A percentile compares a stretch with the other conserved stretches of the same genome.
Conservation (phyloP, 2,888 invertebrate species). For the Drosophila differens region DNA sequence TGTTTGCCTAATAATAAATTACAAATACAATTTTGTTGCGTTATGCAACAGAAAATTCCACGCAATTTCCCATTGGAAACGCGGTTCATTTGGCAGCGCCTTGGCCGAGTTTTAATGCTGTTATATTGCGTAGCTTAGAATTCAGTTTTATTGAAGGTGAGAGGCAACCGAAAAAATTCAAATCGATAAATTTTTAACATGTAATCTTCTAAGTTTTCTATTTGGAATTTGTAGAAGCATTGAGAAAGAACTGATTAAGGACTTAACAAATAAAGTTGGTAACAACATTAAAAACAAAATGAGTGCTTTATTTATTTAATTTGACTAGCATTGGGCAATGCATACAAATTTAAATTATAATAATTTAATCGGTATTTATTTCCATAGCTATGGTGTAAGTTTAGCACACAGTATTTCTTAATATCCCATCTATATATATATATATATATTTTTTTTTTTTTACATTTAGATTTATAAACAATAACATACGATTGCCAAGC, state of each 20-base stretch:
- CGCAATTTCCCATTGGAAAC: conserved; percentile 14
- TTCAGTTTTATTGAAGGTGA: conserved; percentile 75
- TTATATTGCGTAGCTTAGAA: conserved; percentile 40
- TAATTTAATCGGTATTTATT: not conserved
- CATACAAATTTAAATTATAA: not conserved
- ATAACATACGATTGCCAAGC: no score
- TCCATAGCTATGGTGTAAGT: not conserved
- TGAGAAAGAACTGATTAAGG: conserved; percentile 84
- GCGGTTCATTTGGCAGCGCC: conserved; percentile 40
- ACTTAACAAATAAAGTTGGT: conserved; percentile 81
- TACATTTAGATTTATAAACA: not conserved
- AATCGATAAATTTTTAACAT: conserved; percentile 69
- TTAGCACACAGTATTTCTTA: not conserved
- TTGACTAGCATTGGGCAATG: not conserved
- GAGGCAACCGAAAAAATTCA: conserved; percentile 52
- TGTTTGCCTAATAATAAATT: conserved; percentile 42
- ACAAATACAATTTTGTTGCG: conserved; percentile 42
- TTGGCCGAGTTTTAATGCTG: conserved; percentile 24
- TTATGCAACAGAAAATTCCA: conserved; percentile 30
- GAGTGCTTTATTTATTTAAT: not conserved
- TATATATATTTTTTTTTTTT: no score
- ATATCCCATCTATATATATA: not conserved
- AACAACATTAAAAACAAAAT: conserved; percentile 75
- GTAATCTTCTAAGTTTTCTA: conserved; percentile 75
- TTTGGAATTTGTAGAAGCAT: conserved; percentile 79